Conservation (phyloP, 2,797 vertebrate species). For the Schizopygopsis pylzovi region DNA sequence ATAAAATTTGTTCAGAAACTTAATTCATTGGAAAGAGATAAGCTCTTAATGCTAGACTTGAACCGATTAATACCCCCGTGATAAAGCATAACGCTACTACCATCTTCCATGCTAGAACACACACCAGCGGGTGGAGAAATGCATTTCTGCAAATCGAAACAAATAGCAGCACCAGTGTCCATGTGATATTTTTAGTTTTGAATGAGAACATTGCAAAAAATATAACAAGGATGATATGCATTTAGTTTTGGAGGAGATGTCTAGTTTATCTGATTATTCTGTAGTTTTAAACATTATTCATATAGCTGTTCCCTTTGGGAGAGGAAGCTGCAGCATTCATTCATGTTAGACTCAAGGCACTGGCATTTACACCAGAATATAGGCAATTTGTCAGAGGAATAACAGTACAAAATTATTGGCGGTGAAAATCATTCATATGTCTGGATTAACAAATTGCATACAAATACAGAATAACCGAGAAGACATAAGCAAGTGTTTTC, state of each 20-base stretch:
- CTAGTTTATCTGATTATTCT: constrained; percentile 17
- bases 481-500: too few species aligned
- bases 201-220: neutral
- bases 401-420: constrained; percentile 34
- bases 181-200: neutral
- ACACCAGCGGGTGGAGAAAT: neutral
- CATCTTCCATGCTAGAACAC: constrained; percentile 6
- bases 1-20: constrained; percentile 24
- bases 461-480: neutral
- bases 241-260: neutral
- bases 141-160: neutral
- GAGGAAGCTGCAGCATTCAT: constrained; percentile 60
- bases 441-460: constrained; percentile 44
- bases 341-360: constrained; percentile 66
- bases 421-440: constrained; percentile 49
- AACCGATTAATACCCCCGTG: neutral
- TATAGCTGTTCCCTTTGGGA: constrained; percentile 63
- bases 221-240: neutral
- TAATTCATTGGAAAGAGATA: constrained; percentile 14
- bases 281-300: constrained; percentile 50
- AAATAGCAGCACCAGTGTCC: neutral
- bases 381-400: constrained; percentile 65
- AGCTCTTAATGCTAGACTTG: constrained; percentile 21
- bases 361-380: constrained; percentile 65
- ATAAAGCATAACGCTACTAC: constrained; percentile 31